Evolutionary conservation across 1,140 invertebrate species (phyloP), one percentile per base, ranked within the genome.

Genomic region (Eulimnadia texana): DNA sequence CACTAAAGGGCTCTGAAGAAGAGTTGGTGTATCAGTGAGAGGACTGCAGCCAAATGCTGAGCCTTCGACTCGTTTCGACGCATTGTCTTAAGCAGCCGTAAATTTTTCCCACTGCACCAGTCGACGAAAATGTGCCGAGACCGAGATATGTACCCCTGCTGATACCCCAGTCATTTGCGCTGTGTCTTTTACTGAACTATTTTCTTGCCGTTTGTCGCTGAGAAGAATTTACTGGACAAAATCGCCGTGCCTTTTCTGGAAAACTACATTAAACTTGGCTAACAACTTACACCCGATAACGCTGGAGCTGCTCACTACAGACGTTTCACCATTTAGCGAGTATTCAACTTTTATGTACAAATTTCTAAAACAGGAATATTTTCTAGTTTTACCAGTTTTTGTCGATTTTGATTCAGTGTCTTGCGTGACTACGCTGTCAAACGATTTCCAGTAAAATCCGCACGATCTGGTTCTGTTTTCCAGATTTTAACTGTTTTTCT

Each of bases 1-100:
- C 33, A 42, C 33, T 42, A 16, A 6, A 42, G 33, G 16, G 6
- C 16, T 6, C 33, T 16, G 6, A 9, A 16, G 6, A 42, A 6
- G 16, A 16, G 33, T 42, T 42, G 6, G 6, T 42, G 33, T 9
- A 42, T 9, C 33, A 42, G 33, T 6, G 16, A 16, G 33, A 42
- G 33, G 33, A 42, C 33, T 42, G 16, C 33, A 16, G 25, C 27
- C 55, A 57, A 57, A 57, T 57, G 55, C 55, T 57, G 6, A 57
- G 55, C 28, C 28, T 57, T 22, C 27, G 22, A 33, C 55, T 57
- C 28, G 55, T 57, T 19, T 57, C 55, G 55, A 57, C 25, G 27
- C 55, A 57, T n/a, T 57, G 55, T 19, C 22, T 57, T 27, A 57
- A 57, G 29, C 55, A 57, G 28, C 55, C 55, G 28, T 57, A 57